Base-by-base conservation (phyloP, 2,113 vertebrate species). In the Coracopsis vasa region DNA sequence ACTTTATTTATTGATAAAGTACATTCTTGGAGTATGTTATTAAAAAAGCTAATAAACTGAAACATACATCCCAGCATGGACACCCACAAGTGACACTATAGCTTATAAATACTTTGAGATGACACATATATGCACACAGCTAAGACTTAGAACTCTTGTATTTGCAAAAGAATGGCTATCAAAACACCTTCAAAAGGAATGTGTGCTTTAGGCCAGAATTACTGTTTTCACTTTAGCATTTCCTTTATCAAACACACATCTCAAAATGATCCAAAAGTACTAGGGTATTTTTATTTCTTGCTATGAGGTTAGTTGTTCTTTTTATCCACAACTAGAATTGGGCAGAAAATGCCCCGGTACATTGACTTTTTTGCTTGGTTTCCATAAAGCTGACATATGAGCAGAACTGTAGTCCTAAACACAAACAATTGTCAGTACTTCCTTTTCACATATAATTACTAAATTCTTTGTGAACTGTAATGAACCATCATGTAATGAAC, bases 11-110 rank as follows among this genome's bases (percentile, higher is more conserved):
- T 4, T n/a, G 23, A 79, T 29, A 60, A 35, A 71, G 41, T 10
- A 60, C 9, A 33, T 44, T 54, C 21, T 84, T 28, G 21, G 23
- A 41, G 12, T 28, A 60, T 0, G 0, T 37, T 44, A 51, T 2
- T 70, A 53, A 90, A n/a, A 85, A 47, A 11, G 51, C 16, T 37
- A 56, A n/a, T 33, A 73, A 35, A 41, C 29, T 56, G 27, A 54
- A 86, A 35, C 33, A 72, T 31, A n/a, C 14, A 65, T 35, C 37
- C 66, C 45, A 24, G 37, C 35, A 58, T 1, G 4, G 71, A 72
- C 45, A 70, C 4, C 8, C n/a, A 72, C 15, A 47, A 44, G 9
- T 3, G 35, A 74, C 66, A 78, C 12, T 20, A 41, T 27, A 10
- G 42, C 33, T 67, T 42, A 47, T 1, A 61, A 69, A 61, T 15